phyloP scores from a whole-genome alignment of 2,888 invertebrate species.

The Neoascia interrupta region DNA sequence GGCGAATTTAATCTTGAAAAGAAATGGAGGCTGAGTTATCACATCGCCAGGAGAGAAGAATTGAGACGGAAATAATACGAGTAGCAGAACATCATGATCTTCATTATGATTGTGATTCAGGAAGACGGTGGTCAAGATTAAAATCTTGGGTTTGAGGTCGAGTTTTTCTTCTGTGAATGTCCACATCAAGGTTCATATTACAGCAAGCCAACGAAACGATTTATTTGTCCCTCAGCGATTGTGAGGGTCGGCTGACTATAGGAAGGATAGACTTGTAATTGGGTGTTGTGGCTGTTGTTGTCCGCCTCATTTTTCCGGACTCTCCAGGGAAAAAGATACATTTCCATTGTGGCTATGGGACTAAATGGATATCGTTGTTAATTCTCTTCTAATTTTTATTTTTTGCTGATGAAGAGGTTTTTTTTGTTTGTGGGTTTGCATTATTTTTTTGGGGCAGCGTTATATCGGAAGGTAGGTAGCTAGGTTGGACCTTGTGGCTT shows the following conservation, averaged over 20 bases:
- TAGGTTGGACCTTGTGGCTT: conserved; percentile 26
- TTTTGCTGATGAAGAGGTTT: conserved; percentile 56
- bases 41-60: no score
- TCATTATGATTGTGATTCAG: conserved; percentile 50
- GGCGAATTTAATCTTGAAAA: no score
- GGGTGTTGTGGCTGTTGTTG: conserved; percentile 48
- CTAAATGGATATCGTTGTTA: conserved; percentile 66
- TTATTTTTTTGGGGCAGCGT: conserved; percentile 44
- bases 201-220: conserved; percentile 62
- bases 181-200: conserved; percentile 54
- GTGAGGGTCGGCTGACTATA: conserved; percentile 2
- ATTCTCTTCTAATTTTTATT: conserved; percentile 67
- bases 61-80: conserved; percentile 48
- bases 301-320: no score
- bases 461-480: conserved; percentile 16
- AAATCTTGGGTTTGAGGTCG: conserved; percentile 49
- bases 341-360: conserved; percentile 50
- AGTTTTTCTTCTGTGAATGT: conserved; percentile 43
- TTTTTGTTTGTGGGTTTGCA: conserved; percentile 23
- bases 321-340: conserved; percentile 54
- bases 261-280: conserved; percentile 26
- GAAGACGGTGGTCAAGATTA: conserved; percentile 64
- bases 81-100: conserved; percentile 67
- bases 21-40: no score
- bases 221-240: conserved; percentile 45